Conservation (phyloP, 2,888 invertebrate species). For the Tricholauxania praeusta region DNA sequence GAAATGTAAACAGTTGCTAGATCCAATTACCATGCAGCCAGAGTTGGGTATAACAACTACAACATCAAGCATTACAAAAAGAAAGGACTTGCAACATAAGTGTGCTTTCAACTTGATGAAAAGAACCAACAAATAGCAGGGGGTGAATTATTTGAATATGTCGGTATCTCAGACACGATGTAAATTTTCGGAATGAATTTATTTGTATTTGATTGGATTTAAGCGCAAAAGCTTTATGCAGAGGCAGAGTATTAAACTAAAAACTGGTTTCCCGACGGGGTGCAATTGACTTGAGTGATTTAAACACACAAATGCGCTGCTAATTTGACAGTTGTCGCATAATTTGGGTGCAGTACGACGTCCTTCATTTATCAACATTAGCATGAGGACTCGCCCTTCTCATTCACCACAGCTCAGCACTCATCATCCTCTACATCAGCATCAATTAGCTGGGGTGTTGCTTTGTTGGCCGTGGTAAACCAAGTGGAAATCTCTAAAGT, state of each 20-base stretch:
- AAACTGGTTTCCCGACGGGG: not conserved
- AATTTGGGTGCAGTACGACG: conserved; percentile 18
- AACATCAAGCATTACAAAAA: conserved; percentile 16
- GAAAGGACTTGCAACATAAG: conserved; percentile 20
- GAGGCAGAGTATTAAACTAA: not conserved
- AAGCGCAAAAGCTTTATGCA: not conserved
- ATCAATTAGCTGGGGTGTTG: conserved; percentile 34
- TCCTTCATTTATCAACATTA: conserved; percentile 28
- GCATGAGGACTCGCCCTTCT: not conserved
- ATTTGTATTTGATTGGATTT: conserved; percentile 13
- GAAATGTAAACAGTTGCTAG: conserved; percentile 21
- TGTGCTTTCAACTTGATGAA: conserved; percentile 7
- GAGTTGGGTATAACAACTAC: conserved; percentile 17
- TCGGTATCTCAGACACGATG: not conserved
- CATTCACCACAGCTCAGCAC: not conserved
- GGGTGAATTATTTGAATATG: conserved; percentile 31
- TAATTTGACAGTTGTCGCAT: conserved; percentile 60
- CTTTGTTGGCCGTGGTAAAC: conserved; percentile 13
- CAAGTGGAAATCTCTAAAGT: conserved; percentile 8
- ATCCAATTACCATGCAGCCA: conserved; percentile 30
- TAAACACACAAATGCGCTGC: conserved; percentile 37
- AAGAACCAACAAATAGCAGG: conserved; percentile 7
- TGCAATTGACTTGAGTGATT: not conserved
- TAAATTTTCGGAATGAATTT: not conserved
- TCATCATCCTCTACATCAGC: conserved; percentile 1